phyloP scores from a whole-genome alignment of 1,140 invertebrate genomes.

The Zaprionus inermis region DNA sequence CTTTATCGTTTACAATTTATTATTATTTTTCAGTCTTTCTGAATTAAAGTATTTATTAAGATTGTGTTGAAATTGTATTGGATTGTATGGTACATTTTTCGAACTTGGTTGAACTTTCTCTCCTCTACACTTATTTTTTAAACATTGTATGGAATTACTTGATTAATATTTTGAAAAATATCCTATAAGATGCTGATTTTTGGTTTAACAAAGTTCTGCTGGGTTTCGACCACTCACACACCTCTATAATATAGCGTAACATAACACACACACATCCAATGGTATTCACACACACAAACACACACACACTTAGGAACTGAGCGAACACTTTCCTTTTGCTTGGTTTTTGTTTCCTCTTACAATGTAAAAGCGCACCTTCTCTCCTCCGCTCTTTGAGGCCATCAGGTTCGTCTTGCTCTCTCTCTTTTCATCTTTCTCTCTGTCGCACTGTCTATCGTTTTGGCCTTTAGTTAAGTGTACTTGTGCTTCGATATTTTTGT shows the following conservation, averaged over 20 bases:
- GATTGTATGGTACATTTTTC: not conserved
- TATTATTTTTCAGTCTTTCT: no score
- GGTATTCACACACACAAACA: not conserved
- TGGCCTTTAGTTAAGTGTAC: conserved; percentile 76
- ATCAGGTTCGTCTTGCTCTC: conserved; percentile 19
- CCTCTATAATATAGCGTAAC: conserved; percentile 27
- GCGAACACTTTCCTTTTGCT: conserved; percentile 46
- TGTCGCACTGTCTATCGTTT: conserved; percentile 49
- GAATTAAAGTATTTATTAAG: no score
- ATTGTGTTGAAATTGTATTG: no score
- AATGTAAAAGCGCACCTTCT: conserved; percentile 40
- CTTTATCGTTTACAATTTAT: no score
- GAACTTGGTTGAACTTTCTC: not conserved
- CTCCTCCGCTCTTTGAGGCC: not conserved
- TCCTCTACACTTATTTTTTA: not conserved
- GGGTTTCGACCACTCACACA: conserved; percentile 18
- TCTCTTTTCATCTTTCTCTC: conserved; percentile 1
- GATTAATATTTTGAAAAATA: not conserved
- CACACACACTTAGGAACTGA: conserved; percentile 13
- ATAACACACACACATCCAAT: conserved; percentile 14
- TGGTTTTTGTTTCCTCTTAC: conserved; percentile 41
- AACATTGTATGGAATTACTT: not conserved
- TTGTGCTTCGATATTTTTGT: conserved; percentile 73
- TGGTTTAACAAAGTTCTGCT: conserved; percentile 31
- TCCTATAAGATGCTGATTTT: conserved; percentile 8